phyloP scores from a whole-genome alignment of 2,888 invertebrate genomes.

The Amorpha juglandis region DNA sequence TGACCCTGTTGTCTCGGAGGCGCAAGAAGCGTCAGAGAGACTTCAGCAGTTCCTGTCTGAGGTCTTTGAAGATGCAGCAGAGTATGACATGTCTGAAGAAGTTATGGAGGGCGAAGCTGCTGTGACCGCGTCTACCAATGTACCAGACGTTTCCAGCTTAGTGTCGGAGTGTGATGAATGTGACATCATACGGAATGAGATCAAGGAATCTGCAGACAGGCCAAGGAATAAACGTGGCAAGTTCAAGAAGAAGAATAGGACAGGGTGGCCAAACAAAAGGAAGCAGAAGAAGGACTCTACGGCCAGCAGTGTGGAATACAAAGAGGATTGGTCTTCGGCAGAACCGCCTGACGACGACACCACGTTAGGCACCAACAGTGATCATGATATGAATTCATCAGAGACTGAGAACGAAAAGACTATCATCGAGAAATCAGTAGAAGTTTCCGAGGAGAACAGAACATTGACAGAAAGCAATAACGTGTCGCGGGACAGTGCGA shows the following conservation, averaged over 20 bases:
- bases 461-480: slow-evolving; percentile 19
- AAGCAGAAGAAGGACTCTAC: slow-evolving; percentile 68
- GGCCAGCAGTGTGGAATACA: slow-evolving; percentile 58
- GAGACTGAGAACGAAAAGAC: slow-evolving; percentile 55
- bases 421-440: slow-evolving; percentile 38
- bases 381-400: slow-evolving; percentile 58
- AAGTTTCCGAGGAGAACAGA: slow-evolving; percentile 41
- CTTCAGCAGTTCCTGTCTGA: slow-evolving; percentile 74
- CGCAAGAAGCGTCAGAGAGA: slow-evolving; percentile 68
- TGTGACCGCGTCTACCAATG: slow-evolving; percentile 60
- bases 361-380: slow-evolving; percentile 62
- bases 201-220: slow-evolving; percentile 55
- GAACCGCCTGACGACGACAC: slow-evolving; percentile 66
- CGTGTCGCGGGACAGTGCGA: slow-evolving; percentile 1
- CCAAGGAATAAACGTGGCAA: slow-evolving; percentile 72
- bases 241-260: slow-evolving; percentile 89
- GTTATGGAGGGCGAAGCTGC: slow-evolving; percentile 64
- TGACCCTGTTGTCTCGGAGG: slow-evolving; percentile 62
- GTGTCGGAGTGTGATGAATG: slow-evolving; percentile 75
- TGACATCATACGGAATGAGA: slow-evolving; percentile 71
- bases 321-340: slow-evolving; percentile 65
- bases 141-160: slow-evolving; percentile 76
- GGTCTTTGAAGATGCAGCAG: slow-evolving; percentile 74
- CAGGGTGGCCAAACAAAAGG: slow-evolving; percentile 90
- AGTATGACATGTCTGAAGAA: slow-evolving; percentile 78